These are phyloP conservation scores for Bettongia penicillata DNA, from an alignment of 2,113 vertebrate species.

Conservation along the genomic window DNA sequence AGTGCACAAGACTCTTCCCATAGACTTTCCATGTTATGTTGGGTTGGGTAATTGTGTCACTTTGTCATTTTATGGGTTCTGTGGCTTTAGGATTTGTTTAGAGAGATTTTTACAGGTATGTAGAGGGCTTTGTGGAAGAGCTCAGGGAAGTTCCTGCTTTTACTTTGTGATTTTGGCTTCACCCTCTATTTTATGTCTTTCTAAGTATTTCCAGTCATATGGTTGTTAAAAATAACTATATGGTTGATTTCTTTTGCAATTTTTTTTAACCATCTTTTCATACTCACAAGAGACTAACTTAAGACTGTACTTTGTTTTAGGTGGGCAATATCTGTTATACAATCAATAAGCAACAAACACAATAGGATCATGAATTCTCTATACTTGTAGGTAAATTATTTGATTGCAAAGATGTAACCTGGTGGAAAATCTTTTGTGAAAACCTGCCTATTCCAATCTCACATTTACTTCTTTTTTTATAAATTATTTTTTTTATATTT, in stretches of 20 bases:
- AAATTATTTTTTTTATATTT: too few species aligned
- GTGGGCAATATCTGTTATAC: neutral
- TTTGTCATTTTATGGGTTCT: too few species aligned
- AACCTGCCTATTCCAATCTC: neutral
- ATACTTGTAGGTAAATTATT: neutral
- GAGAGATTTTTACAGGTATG: too few species aligned
- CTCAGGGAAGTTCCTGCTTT: too few species aligned
- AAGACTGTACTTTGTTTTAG: neutral
- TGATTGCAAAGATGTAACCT: neutral
- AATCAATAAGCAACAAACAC: neutral
- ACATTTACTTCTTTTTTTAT: too few species aligned
- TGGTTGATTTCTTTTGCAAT: neutral
- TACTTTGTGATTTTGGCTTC: too few species aligned
- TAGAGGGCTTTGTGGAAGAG: too few species aligned
- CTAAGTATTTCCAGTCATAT: neutral
- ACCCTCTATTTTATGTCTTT: too few species aligned
- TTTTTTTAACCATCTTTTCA: neutral
- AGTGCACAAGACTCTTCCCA: too few species aligned
- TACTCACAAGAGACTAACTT: neutral
- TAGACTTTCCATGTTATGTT: too few species aligned
- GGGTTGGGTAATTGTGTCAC: too few species aligned
- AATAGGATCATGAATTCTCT: neutral
- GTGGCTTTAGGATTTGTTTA: too few species aligned
- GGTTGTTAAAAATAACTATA: neutral
- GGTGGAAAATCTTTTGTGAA: neutral